Evolutionary conservation across 2,113 vertebrate species (phyloP), one percentile per base, ranked within the genome.

Genomic region (Elaphurus davidianus): DNA sequence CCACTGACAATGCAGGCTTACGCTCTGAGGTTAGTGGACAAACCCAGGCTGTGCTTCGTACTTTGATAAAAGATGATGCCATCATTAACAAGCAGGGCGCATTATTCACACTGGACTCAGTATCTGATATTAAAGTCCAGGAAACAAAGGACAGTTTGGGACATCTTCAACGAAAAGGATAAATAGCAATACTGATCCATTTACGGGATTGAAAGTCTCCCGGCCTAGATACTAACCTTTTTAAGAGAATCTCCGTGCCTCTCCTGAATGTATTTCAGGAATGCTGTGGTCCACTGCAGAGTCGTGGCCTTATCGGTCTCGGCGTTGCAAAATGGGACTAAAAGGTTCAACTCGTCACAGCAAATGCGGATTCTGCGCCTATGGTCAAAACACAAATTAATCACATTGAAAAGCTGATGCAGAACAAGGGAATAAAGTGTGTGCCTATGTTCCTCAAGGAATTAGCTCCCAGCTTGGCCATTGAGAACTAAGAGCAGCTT

Each of bases 271-370:
- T 99, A 99, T 98, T 99, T 99, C 88, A 99, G 99, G 98, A 99
- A 99, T 0, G 99, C 99, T 0, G 99, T 99, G 81, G 99, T 99
- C 99, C 99, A 99, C 91, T 99, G 99, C 40, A 99, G 98, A 1
- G 99, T 99, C 4, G 99, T 99, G 36, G 99, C 99, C 98, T 99
- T 99, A 93, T 99, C 99, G 0, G 99, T 99, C 17, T 99, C 99
- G 0, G 98, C 64, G 0, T 99, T 99, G 97, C 99, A 99, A 98
- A 99, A 99, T 0, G 99, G 99, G 96, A 99, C 99, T 82, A 99
- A 98, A 28, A 98, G 98, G 92, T 99, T 99, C 97, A 99, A 97
- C 98, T 99, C 99, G 7, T 99, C 99, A n/a, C 99, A 99, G 90
- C 99, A 99, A 87, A 99, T 97, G 54, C 99, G 99, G 94, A 99